Base-by-base conservation (phyloP, 2,888 invertebrate species). In the Conus canariensis region DNA sequence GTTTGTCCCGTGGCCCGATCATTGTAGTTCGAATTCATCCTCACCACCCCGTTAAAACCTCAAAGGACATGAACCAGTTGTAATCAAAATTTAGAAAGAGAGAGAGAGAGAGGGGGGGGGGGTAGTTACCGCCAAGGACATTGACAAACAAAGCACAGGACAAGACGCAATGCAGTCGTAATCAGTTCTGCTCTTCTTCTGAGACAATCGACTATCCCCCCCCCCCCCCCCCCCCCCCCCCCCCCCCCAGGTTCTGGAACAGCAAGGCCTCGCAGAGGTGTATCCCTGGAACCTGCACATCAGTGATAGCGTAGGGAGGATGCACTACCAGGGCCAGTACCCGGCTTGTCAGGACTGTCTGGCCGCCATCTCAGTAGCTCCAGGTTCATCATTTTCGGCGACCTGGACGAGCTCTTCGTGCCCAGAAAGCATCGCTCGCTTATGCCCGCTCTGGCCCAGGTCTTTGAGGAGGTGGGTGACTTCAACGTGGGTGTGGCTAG, bases 341-440 rank as follows among this genome's bases (percentile, higher is more conserved):
- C 14, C 45, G 45, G 30, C 82, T 0, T 22, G 12, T 56, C 82
- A 82, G 82, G 82, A 82, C 30, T 82, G 82, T 6, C 30, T 82
- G 3, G 12, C 12, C 82, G 82, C 0, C 82, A 82, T 45, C 82
- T 82, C 16, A 10, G 19, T 19, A 25, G 16, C 6, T 82, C 82
- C 30, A 14, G 82, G 16, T 82, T 45, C 30, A 14, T 82, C 45
- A 12, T 82, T 12, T 82, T 82, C 5, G 82, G 82, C 19, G 82
- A 82, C 82, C 25, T 56, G 12, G 82, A 82, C 56, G 82, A 82
- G 19, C 82, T 82, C 14, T 82, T 82, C 30, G 82, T 82, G 25
- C 82, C 82, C 16, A 14, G 82, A 19, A 45, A 30, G 25, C 82
- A 82, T 30, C 12, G 16, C 7, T n/a, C 12, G 30, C 45, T 82